Evolutionary conservation across 2,888 invertebrate genomes (phyloP).

Genomic region (Scaptomyza caliginosa): DNA sequence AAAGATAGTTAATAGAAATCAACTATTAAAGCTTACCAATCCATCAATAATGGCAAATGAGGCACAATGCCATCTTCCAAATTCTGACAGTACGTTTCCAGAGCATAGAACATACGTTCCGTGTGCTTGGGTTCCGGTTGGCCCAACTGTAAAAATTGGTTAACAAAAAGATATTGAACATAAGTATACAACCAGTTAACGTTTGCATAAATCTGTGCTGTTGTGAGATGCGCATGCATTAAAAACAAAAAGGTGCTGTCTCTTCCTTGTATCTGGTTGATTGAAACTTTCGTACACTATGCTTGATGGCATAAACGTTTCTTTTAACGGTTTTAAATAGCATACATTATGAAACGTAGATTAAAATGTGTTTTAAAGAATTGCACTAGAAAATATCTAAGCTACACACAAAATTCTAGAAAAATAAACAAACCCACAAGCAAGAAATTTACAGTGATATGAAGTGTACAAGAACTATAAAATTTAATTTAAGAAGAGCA

Average conservation of each 20-base stretch:
- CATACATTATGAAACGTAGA: no score
- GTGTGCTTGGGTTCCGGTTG: conserved; percentile 87
- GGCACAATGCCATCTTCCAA: conserved; percentile 89
- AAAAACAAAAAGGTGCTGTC: conserved; percentile 17
- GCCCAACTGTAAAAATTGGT: conserved; percentile 70
- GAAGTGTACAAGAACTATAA: conserved; percentile 21
- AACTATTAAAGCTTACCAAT: conserved; percentile 83
- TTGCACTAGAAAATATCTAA: neutral
- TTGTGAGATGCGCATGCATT: conserved; percentile 29
- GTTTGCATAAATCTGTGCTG: neutral
- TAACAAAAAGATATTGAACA: neutral
- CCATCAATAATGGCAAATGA: conserved; percentile 89
- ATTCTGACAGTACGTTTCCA: conserved; percentile 92
- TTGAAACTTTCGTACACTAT: no score
- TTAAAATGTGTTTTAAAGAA: neutral
- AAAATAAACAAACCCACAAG: conserved; percentile 1
- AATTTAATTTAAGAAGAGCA: conserved; percentile 24
- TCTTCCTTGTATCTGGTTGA: conserved; percentile 1
- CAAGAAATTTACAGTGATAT: conserved; percentile 17
- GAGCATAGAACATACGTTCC: conserved; percentile 90
- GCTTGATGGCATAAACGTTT: no score
- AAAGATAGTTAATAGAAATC: neutral
- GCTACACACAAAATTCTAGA: neutral
- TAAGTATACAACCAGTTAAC: neutral
- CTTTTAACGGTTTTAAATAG: no score